A percentile compares a stretch with the other conserved stretches of the same genome.
Evolutionary conservation across 2,113 vertebrate species (phyloP).

Genomic region (Rousettus leschenaultii): DNA sequence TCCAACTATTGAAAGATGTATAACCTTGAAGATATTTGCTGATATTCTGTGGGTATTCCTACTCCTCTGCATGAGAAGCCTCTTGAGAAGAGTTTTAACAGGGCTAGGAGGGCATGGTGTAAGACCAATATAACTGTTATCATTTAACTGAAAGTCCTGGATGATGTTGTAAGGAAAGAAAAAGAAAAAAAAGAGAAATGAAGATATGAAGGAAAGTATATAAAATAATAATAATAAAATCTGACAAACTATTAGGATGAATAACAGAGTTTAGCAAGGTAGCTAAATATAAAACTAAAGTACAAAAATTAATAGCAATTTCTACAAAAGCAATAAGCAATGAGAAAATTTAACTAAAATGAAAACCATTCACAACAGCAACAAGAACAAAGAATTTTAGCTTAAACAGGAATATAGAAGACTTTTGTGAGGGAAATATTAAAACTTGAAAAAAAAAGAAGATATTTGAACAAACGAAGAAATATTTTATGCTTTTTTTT

Average conservation of each 20-base stretch:
- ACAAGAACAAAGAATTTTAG: neutral
- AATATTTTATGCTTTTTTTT: neutral
- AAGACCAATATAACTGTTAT: neutral
- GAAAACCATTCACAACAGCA: neutral
- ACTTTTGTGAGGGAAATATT: neutral
- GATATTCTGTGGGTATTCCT: neutral
- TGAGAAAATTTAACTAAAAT: slow-evolving; percentile 23
- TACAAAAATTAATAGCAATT: neutral
- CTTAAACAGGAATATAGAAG: neutral
- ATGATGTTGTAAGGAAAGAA: neutral
- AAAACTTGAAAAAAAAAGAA: slow-evolving; percentile 15
- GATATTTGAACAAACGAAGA: neutral
- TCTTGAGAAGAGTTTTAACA: neutral
- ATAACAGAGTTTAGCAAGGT: neutral
- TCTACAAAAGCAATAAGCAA: neutral
- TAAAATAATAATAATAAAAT: neutral
- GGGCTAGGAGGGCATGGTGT: neutral
- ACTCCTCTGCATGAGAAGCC: neutral
- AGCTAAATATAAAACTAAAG: neutral
- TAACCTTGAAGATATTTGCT: neutral
- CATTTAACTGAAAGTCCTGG: neutral
- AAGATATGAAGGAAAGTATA: neutral
- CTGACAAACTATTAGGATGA: neutral
- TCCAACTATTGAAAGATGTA: neutral
- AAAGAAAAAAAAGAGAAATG: neutral